Evolutionary conservation across 2,888 invertebrate genomes (phyloP).

Genomic region (Heteropelma amictum): DNA sequence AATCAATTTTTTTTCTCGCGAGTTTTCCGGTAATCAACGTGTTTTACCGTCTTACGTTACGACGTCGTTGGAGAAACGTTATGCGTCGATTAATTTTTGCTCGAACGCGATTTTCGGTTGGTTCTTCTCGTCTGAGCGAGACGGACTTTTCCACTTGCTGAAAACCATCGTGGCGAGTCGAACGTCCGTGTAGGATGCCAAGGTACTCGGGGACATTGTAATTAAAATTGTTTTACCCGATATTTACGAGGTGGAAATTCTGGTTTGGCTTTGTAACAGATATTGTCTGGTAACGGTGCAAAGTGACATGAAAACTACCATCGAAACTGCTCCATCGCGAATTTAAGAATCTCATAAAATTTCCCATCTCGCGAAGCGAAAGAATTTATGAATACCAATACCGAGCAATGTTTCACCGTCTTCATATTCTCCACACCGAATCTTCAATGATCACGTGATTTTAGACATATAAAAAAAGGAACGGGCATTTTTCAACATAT

Average conservation of each 20-base stretch:
- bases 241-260: background rate
- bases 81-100: background rate
- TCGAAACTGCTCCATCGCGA: conserved; percentile 57
- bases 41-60: background rate
- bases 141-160: background rate
- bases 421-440: conserved; percentile 60
- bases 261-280: background rate
- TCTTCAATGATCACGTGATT: conserved; percentile 62
- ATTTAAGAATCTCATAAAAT: conserved; percentile 67
- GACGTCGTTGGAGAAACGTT: background rate
- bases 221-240: conserved; percentile 47
- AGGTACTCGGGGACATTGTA: conserved; percentile 5
- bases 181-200: background rate
- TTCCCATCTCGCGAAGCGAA: conserved; percentile 35
- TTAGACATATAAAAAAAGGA: background rate
- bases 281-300: background rate
- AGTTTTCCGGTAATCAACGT: background rate
- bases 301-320: background rate
- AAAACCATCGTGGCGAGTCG: background rate
- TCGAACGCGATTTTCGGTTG: background rate
- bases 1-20: too few species aligned
- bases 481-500: too few species aligned
- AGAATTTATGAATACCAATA: conserved; percentile 70
- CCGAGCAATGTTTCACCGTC: conserved; percentile 63
- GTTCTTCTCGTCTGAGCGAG: background rate